Percentiles rank a stretch among this genome's conserved stretches.
Conservation (phyloP, 2,888 invertebrate species). For the Tetheella fluctuosa region DNA sequence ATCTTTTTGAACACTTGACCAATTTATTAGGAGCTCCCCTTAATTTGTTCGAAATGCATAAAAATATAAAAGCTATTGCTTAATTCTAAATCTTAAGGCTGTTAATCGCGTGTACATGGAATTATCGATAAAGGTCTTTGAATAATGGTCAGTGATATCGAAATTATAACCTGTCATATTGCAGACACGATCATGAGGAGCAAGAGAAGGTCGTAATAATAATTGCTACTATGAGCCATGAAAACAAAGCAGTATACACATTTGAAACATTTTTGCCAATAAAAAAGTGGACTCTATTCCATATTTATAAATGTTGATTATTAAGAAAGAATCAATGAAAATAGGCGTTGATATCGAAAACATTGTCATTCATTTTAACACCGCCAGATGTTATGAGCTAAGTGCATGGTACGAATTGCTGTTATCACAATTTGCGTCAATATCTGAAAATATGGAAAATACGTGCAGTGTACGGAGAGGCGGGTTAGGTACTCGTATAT, state of each 20-base stretch:
- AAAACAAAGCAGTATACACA: conserved; percentile 24
- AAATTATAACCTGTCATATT: conserved; percentile 81
- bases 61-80: conserved; percentile 31
- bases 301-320: neutral
- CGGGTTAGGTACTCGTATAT: too few relatives aligned
- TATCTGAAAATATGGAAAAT: neutral
- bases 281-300: neutral
- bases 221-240: conserved; percentile 51
- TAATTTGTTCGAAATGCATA: conserved; percentile 34
- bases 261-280: neutral
- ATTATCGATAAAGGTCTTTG: conserved; percentile 35
- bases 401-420: neutral
- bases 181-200: conserved; percentile 71
- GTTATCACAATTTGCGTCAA: neutral
- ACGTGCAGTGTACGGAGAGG: too few relatives aligned
- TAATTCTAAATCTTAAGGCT: conserved; percentile 36
- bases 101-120: conserved; percentile 34
- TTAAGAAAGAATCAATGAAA: neutral
- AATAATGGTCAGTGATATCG: conserved; percentile 54
- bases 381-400: neutral
- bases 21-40: conserved; percentile 41
- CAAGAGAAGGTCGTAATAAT: conserved; percentile 72
- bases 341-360: neutral
- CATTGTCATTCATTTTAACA: neutral
- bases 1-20: conserved; percentile 69